Base-by-base conservation (phyloP, 1,140 invertebrate species). In the Lethrus apterus region DNA sequence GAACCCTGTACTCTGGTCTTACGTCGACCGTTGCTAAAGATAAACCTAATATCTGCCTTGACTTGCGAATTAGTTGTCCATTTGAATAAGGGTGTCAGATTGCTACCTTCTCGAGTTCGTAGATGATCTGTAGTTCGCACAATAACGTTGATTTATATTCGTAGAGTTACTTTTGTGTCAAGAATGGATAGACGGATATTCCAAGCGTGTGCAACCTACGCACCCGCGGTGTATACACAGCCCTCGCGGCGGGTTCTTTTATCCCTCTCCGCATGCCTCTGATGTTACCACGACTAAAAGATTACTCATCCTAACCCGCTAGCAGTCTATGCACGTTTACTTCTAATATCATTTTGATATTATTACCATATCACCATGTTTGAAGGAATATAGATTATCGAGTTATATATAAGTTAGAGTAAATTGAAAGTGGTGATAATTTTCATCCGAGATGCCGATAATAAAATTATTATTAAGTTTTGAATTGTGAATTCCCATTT, bases 291-390 rank as follows among this genome's bases (percentile, higher is more conserved):
- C 31, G 31, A 34, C 18, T 8, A 41, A 30, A 26, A 38, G 45
- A 40, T 26, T 47, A 47, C 35, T 40, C 35, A 38, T 47, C 35
- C n/a, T 29, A 41, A n/a, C 38, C 15, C 11, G 21, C 26, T 17
- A 21, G 48, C 44, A 56, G 50, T 58, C 52, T 32, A 20, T 19
- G 51, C 60, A 62, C 60, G 60, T 58, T 38, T 43, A 30, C 36
- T 47, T 55, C 51, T 60, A 63, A 63, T 60, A 60, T 59, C 58
- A 57, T 63, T 60, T 59, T 59, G 58, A 60, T 60, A 63, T 63
- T 60, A 62, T 62, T 60, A 63, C 60, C 55, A 59, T 63, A 63
- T 60, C 58, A 62, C 53, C 49, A 52, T 54, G 54, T 58, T 51
- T 52, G 56, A 55, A 52, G 44, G 58, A 59, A 62, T 62, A 60